A percentile compares a stretch with the other conserved stretches of the same genome.
Evolutionary conservation across 2,113 vertebrate genomes (phyloP).

Genomic region (Rattus rattus): DNA sequence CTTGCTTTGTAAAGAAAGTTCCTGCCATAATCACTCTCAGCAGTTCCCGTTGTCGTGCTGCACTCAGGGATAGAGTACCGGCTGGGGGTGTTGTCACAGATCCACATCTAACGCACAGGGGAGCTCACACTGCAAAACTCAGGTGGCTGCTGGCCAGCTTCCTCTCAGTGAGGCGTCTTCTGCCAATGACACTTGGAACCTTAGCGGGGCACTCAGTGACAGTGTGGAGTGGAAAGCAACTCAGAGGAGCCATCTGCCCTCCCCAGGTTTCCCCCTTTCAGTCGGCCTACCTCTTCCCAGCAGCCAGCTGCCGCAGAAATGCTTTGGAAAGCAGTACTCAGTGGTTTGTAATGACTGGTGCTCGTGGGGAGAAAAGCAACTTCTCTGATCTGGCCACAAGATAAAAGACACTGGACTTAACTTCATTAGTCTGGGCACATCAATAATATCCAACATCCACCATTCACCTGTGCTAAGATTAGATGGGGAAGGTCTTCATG

Average conservation of each 20-base stretch:
- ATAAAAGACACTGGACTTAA: slow-evolving; percentile 66
- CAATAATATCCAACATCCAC: slow-evolving; percentile 66
- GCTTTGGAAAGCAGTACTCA: slow-evolving; percentile 66
- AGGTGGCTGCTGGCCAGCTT: background rate
- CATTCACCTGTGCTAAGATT: slow-evolving; percentile 51
- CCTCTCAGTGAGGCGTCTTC: background rate
- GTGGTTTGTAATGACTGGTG: slow-evolving; percentile 68
- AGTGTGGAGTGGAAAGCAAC: slow-evolving; percentile 53
- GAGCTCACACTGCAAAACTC: background rate
- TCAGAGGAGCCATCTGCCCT: slow-evolving; percentile 75
- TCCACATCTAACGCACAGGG: background rate
- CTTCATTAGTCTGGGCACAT: slow-evolving; percentile 63
- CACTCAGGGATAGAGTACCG: background rate
- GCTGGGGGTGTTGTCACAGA: background rate
- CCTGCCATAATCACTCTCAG: background rate
- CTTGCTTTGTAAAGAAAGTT: slow-evolving; percentile 63
- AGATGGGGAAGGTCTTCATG: slow-evolving; percentile 45
- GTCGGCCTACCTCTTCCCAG: slow-evolving; percentile 67
- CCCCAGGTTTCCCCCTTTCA: slow-evolving; percentile 60
- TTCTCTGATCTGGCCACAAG: slow-evolving; percentile 66
- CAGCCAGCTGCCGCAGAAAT: slow-evolving; percentile 73
- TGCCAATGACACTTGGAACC: slow-evolving; percentile 3
- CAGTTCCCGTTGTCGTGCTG: background rate
- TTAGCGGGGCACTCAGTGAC: slow-evolving; percentile 64
- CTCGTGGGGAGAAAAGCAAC: slow-evolving; percentile 37